These are phyloP conservation scores for Parapristionchus giblindavisi DNA, from an alignment of 2,888 invertebrate species.

Conservation along the genomic window DNA sequence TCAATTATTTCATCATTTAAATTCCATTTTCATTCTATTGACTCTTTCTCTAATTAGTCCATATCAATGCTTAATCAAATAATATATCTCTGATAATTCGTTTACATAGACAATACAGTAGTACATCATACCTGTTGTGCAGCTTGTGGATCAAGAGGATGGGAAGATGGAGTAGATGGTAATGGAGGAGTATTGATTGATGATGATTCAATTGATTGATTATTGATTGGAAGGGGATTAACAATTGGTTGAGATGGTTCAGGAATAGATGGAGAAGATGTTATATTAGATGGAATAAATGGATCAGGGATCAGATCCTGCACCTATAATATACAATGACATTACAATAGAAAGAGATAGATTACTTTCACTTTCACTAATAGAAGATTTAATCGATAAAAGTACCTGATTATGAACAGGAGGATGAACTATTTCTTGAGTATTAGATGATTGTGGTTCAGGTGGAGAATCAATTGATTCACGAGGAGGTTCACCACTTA, in stretches of 20 bases:
- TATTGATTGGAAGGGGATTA: background rate
- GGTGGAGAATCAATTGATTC: constrained; percentile 46
- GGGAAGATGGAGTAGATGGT: background rate
- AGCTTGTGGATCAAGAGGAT: constrained; percentile 25
- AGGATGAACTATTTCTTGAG: no score
- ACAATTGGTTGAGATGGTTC: background rate
- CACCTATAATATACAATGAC: background rate
- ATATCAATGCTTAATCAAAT: no score
- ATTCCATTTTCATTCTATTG: background rate
- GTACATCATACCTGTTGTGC: constrained; percentile 23
- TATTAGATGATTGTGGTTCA: no score
- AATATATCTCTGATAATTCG: no score
- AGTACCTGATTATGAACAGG: no score
- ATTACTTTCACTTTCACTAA: no score
- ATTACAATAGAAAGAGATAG: background rate
- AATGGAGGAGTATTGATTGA: background rate
- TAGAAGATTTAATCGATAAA: no score
- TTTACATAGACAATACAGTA: no score
- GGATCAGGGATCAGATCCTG: constrained; percentile 34
- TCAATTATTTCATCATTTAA: background rate
- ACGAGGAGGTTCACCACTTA: no score
- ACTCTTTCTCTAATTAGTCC: background rate
- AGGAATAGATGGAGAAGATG: background rate
- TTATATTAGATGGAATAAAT: background rate
- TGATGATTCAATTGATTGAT: background rate